phyloP scores from a whole-genome alignment of 23 tunicate species.

The Clavelina lepadiformis region DNA sequence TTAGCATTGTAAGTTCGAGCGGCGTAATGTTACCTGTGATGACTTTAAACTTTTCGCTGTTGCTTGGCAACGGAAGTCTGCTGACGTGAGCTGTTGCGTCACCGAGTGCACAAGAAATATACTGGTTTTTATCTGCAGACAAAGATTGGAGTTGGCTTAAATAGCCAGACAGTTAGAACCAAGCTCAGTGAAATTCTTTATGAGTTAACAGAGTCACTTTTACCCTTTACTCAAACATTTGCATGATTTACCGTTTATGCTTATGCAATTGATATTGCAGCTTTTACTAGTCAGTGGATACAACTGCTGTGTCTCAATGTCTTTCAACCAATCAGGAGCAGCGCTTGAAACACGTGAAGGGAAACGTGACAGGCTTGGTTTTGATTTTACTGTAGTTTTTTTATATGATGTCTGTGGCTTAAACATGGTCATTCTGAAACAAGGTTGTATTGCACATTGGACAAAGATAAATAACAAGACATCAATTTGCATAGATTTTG shows the following conservation, averaged over 20 bases:
- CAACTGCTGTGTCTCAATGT: not conserved
- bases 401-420: slow-evolving; percentile 35
- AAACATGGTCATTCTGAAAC: slow-evolving; percentile 52
- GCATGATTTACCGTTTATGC: slow-evolving; percentile 17
- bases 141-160: not conserved
- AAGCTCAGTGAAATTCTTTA: too few species aligned
- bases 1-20: too few species aligned
- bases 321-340: slow-evolving; percentile 32
- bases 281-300: not conserved
- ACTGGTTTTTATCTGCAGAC: slow-evolving; percentile 11
- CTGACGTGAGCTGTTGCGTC: slow-evolving; percentile 20
- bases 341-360: not conserved
- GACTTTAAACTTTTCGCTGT: slow-evolving; percentile 10
- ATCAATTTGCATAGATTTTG: not conserved
- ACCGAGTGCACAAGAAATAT: slow-evolving; percentile 19
- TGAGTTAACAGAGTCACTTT: too few species aligned
- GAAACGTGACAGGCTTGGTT: not conserved
- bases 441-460: not conserved
- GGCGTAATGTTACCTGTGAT: slow-evolving; percentile 32
- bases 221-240: too few species aligned
- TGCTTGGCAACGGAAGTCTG: slow-evolving; percentile 3
- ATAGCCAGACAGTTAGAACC: not conserved
- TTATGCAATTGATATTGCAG: slow-evolving; percentile 1
- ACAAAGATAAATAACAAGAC: not conserved
- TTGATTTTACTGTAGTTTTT: not conserved